Evolutionary conservation across 2,888 invertebrate species (phyloP).

Genomic region (Amphimallon solstitiale): DNA sequence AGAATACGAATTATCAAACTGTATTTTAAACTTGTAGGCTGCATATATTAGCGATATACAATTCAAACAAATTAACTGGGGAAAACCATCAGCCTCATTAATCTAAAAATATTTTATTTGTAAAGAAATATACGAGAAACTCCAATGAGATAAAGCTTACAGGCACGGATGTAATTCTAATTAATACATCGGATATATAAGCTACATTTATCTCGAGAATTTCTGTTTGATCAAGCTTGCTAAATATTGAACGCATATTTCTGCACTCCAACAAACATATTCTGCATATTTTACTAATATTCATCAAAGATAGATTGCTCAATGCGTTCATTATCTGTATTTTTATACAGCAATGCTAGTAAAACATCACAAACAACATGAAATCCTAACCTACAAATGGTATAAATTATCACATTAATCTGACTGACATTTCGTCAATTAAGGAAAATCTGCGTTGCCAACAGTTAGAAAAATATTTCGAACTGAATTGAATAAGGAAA

Average conservation of each 20-base stretch:
- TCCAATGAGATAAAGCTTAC: slow-evolving; percentile 40
- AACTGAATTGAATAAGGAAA: too few relatives aligned
- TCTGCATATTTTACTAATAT: slow-evolving; percentile 48
- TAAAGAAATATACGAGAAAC: background rate
- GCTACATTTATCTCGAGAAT: slow-evolving; percentile 42
- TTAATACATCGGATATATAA: slow-evolving; percentile 45
- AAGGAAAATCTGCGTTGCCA: too few relatives aligned
- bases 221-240: slow-evolving; percentile 45
- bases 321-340: slow-evolving; percentile 17
- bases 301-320: slow-evolving; percentile 9
- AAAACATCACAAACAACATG: background rate
- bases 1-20: slow-evolving; percentile 47
- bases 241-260: slow-evolving; percentile 45
- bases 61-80: slow-evolving; percentile 46
- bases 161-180: slow-evolving; percentile 44
- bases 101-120: slow-evolving; percentile 41
- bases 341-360: background rate
- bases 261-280: slow-evolving; percentile 49
- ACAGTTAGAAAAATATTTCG: too few relatives aligned
- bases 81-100: slow-evolving; percentile 42
- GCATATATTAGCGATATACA: slow-evolving; percentile 47
- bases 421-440: too few relatives aligned
- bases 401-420: too few relatives aligned
- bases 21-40: slow-evolving; percentile 49
- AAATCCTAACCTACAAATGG: background rate